These are phyloP conservation scores for Aratinga solstitialis DNA, from an alignment of 2,797 vertebrate species.

Conservation along the genomic window DNA sequence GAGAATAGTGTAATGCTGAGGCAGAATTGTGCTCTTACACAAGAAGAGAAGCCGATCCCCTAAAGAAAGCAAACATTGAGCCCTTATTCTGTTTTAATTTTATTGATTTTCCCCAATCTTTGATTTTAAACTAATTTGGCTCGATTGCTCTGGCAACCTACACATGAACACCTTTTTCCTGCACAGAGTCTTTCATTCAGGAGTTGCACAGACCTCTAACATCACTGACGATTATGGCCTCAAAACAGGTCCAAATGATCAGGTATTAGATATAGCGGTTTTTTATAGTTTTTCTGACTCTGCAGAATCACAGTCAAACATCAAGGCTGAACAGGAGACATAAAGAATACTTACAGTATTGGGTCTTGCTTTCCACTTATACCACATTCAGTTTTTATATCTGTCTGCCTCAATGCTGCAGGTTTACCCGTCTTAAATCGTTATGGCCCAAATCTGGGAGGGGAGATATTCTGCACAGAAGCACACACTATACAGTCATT, in stretches of 20 bases:
- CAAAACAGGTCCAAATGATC: neutral
- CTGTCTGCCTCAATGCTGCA: accelerated
- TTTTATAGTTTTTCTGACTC: too few species aligned
- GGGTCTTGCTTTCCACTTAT: neutral
- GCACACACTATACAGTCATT: neutral
- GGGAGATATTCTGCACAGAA: neutral
- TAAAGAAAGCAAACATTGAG: neutral
- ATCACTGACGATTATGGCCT: neutral
- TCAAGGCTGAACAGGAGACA: neutral
- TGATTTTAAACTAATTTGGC: neutral
- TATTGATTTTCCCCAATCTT: neutral
- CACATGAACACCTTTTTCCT: neutral
- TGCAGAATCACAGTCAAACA: neutral
- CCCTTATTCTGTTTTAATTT: neutral
- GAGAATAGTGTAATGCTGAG: neutral
- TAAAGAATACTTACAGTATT: neutral
- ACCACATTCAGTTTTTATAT: neutral
- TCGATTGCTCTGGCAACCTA: neutral
- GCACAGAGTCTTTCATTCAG: neutral
- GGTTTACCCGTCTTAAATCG: neutral
- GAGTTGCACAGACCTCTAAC: neutral
- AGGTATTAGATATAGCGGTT: neutral
- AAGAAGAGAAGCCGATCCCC: neutral
- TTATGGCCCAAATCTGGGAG: neutral
- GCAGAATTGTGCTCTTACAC: neutral